Percentiles rank a stretch among this genome's conserved stretches.
These are phyloP conservation scores for Boleophthalmus pectinirostris DNA, from an alignment of 2,113 vertebrate species.

Conservation along the genomic window DNA sequence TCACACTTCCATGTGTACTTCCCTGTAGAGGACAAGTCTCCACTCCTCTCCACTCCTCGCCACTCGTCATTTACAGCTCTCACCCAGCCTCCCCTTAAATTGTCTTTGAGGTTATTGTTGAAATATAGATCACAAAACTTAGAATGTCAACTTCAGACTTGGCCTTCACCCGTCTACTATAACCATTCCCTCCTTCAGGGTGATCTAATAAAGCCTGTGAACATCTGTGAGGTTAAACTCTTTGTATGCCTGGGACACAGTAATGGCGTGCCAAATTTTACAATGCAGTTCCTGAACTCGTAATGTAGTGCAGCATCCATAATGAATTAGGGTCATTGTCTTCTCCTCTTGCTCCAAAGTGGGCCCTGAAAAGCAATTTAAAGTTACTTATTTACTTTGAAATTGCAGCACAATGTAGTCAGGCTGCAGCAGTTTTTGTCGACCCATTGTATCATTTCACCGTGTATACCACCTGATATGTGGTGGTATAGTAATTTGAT, in stretches of 20 bases:
- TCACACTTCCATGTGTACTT: background rate
- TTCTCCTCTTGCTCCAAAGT: background rate
- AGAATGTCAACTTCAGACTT: background rate
- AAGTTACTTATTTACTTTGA: conserved; percentile 3
- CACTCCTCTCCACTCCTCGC: background rate
- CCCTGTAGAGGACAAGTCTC: background rate
- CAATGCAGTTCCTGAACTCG: background rate
- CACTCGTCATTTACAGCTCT: no score
- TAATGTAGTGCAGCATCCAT: conserved; percentile 7
- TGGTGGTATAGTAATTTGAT: no score
- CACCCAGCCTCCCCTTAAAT: background rate
- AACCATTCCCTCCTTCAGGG: background rate
- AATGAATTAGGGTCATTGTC: conserved; percentile 8
- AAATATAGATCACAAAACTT: background rate
- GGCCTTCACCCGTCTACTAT: background rate
- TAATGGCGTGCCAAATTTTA: conserved; percentile 2
- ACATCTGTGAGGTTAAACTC: background rate
- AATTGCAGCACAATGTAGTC: background rate
- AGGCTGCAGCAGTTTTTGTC: background rate
- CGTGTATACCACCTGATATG: no score
- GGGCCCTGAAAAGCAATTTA: background rate
- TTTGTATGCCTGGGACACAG: background rate
- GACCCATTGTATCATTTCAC: background rate
- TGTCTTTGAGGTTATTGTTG: background rate
- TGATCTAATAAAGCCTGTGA: background rate